These are phyloP conservation scores for Euzophera pinguis DNA, from an alignment of 2,888 invertebrate genomes.

Conservation along the genomic window DNA sequence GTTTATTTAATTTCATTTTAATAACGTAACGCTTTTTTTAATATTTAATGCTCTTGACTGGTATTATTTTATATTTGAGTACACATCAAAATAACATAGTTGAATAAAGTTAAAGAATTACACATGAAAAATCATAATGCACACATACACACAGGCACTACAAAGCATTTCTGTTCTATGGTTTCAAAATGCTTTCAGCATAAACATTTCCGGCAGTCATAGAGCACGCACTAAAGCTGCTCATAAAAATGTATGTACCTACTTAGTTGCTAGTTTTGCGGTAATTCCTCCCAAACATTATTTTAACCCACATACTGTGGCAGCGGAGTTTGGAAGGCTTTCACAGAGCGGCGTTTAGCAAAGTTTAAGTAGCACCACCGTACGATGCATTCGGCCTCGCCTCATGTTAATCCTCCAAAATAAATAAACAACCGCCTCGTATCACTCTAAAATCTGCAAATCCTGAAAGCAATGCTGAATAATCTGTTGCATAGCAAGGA, in stretches of 20 bases:
- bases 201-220: not conserved
- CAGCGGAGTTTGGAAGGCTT: conserved; percentile 60
- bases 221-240: conserved; percentile 19
- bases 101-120: not conserved
- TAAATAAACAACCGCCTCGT: conserved; percentile 63
- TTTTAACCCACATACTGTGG: conserved; percentile 48
- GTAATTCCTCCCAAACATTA: conserved; percentile 46
- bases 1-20: no score
- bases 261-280: conserved; percentile 26
- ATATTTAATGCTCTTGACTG: no score
- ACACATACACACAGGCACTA: no score
- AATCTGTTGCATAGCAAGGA: conserved; percentile 25
- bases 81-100: no score
- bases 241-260: conserved; percentile 21
- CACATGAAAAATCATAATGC: not conserved
- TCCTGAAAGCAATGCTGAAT: conserved; percentile 54
- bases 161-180: not conserved
- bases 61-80: no score
- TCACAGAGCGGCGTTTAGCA: conserved; percentile 61
- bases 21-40: no score
- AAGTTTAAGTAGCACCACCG: conserved; percentile 63
- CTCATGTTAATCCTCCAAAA: conserved; percentile 61
- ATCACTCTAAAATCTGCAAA: conserved; percentile 44
- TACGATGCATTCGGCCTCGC: conserved; percentile 43
- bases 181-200: not conserved